Evolutionary conservation across 2,113 vertebrate genomes (phyloP), one percentile per base, ranked within the genome.

Genomic region (Dasypus novemcinctus): DNA sequence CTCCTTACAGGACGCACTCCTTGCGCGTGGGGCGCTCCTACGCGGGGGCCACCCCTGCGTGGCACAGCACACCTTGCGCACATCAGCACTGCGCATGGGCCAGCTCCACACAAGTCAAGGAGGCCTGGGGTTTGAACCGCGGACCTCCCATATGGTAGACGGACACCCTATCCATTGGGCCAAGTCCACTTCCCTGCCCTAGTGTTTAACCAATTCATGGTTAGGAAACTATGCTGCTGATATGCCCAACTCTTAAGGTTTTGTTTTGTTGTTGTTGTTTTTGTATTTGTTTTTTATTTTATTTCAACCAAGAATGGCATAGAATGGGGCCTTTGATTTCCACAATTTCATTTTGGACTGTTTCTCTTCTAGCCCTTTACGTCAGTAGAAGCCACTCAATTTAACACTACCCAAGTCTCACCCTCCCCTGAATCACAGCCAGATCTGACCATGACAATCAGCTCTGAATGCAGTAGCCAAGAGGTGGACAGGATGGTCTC

Each of bases 311-410:
- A 79, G 71, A 91, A 80, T 29, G 90, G 36, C 59, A 43, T 29
- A n/a, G 46, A 68, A 72, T 74, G 71, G 41, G 66, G 18, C 3
- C 41, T 85, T 54, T 33, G 46, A 33, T 84, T 90, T 69, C 33
- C 29, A 14, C 17, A 18, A 1, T 66, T 85, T 95, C 79, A 79
- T 31, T 69, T 78, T 74, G 80, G 76, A 38, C 59, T 89, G n/a
- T 90, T 96, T 97, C 76, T 95, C 86, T 95, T 93, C 69, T 66
- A 98, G 97, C 80, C 81, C 33, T 80, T 93, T 36, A 29, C 83
- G 43, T 46, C 95, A 36, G 12, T 41, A 79, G 97, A 93, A 54
- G 88, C 27, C 17, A 43, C 74, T n/a, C 87, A 76, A 85, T 69
- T 90, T 18, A n/a, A 52, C 4, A 25, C 36, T 14, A 82, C 87